Evolutionary conservation across 2,113 vertebrate species (phyloP).

Genomic region (Triplophysa siluroides): DNA sequence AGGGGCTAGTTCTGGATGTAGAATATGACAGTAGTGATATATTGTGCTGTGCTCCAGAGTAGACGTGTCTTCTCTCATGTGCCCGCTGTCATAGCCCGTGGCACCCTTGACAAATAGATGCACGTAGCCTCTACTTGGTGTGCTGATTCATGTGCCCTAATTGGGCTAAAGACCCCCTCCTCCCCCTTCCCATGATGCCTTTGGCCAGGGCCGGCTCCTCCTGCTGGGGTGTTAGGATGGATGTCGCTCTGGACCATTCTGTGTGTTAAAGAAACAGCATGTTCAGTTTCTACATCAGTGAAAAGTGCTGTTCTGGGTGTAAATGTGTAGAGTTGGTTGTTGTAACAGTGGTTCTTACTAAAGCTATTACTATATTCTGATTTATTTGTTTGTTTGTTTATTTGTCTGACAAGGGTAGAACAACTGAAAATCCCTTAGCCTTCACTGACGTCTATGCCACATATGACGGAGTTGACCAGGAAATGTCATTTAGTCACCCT

Average conservation of each 20-base stretch:
- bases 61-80: constrained; percentile 38
- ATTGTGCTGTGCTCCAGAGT: constrained; percentile 44
- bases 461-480: no score
- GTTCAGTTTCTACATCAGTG: neutral
- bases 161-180: constrained; percentile 53
- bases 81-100: constrained; percentile 54
- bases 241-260: constrained; percentile 64
- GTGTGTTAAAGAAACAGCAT: neutral
- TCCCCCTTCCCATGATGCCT: constrained; percentile 56
- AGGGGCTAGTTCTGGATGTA: constrained; percentile 55
- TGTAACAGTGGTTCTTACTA: no score
- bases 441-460: no score
- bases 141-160: constrained; percentile 56
- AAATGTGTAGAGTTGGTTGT: no score
- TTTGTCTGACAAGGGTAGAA: no score
- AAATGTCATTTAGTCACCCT: no score
- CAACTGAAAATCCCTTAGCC: no score
- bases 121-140: constrained; percentile 57
- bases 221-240: constrained; percentile 73
- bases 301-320: no score
- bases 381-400: no score
- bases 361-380: no score
- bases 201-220: constrained; percentile 66
- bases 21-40: constrained; percentile 54
- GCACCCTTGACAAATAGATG: constrained; percentile 60